phyloP scores from a whole-genome alignment of 2,113 vertebrate species.

The Otolemur garnettii region DNA sequence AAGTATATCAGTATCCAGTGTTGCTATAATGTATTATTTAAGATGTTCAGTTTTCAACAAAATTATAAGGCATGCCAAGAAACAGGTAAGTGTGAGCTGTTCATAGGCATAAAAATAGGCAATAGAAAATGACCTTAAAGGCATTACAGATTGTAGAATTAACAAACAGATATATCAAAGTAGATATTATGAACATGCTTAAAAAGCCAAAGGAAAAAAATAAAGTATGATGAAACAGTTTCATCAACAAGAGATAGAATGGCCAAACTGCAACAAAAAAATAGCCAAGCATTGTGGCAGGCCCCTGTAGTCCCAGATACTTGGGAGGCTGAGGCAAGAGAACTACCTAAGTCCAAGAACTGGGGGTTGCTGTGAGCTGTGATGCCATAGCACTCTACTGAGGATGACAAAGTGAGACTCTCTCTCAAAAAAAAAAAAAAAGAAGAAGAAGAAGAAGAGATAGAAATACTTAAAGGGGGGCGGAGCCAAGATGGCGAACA shows the following conservation, averaged over 20 bases:
- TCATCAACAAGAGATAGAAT: neutral
- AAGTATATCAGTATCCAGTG: neutral
- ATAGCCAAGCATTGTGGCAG: no score
- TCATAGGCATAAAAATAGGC: neutral
- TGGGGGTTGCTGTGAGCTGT: no score
- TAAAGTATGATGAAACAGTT: neutral
- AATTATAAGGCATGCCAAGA: neutral
- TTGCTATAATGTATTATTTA: neutral
- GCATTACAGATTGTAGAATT: neutral
- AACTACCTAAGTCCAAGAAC: no score
- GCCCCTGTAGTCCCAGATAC: no score
- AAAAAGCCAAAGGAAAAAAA: neutral
- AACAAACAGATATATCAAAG: neutral
- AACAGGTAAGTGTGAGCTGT: neutral
- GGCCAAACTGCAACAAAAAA: no score
- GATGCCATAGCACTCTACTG: no score
- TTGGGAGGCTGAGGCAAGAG: no score
- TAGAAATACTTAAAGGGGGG: no score
- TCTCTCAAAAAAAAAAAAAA: no score
- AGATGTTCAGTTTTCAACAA: neutral
- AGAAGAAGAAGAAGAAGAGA: no score
- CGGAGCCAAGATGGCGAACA: no score
- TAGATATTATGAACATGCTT: neutral
- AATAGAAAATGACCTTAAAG: neutral
- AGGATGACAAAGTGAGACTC: no score